phyloP scores from a whole-genome alignment of 2,888 invertebrate species.

The Phortica okadai region DNA sequence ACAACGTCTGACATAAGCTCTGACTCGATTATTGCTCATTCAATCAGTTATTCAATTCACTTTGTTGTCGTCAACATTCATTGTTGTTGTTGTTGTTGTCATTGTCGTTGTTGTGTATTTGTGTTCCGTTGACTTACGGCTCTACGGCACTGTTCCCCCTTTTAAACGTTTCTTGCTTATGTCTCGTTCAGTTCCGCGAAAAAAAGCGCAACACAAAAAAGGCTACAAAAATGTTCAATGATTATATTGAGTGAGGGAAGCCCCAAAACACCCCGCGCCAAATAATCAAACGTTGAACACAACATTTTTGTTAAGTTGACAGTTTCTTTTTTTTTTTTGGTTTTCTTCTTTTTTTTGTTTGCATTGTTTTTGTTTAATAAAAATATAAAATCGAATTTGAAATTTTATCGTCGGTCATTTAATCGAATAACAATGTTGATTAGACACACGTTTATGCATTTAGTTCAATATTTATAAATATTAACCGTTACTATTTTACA shows the following conservation, averaged over 20 bases:
- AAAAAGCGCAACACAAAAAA: conserved; percentile 41
- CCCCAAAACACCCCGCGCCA: conserved; percentile 58
- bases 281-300: not conserved
- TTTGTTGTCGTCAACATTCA: not conserved
- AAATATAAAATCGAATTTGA: not conserved
- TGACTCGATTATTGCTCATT: conserved; percentile 32
- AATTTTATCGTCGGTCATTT: too few species aligned
- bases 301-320: not conserved
- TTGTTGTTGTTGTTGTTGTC: conserved; percentile 9
- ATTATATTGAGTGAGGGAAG: conserved; percentile 59
- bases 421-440: too few species aligned
- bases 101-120: not conserved
- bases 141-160: not conserved
- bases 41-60: conserved; percentile 18
- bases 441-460: too few species aligned
- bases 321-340: conserved; percentile 26
- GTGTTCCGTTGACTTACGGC: not conserved
- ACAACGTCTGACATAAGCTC: conserved; percentile 23
- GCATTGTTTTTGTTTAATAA: conserved; percentile 28
- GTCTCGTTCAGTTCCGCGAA: conserved; percentile 40
- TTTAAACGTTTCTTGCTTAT: not conserved
- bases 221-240: conserved; percentile 31
- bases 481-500: too few species aligned
- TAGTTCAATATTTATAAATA: too few species aligned
- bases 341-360: conserved; percentile 30